Base-by-base conservation (phyloP, 2,113 vertebrate genomes). In the Promerops cafer region DNA sequence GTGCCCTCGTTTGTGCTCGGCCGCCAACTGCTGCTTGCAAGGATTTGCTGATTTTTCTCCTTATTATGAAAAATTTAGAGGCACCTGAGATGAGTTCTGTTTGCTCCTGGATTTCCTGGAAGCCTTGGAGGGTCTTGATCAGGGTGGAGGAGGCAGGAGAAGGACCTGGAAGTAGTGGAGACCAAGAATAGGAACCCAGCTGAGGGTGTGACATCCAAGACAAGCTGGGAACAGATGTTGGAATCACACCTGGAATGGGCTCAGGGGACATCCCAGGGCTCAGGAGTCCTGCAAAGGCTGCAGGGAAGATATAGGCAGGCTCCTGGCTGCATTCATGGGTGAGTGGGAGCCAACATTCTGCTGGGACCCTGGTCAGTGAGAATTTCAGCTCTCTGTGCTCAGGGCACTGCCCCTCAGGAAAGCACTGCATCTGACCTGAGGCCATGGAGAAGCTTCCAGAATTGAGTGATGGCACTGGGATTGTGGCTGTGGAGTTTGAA, bases 311-410 rank as follows among this genome's bases (percentile, higher is more conserved):
- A 6, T 31, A 78, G 4, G 0, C 10, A 31, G 52, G 33, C 22
- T 15, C 0, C 0, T 47, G 42, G 42, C 28, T 81, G 17, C 31
- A 24, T 26, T 47, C 37, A 31, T 3, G 1, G 2, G 11, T 19
- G 22, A 16, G 14, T 69, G 18, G 44, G 39, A 11, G 13, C 13
- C 82, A 47, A 27, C 12, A 42, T 63, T 74, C 47, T n/a, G n/a
- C n/a, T n/a, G n/a, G n/a, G n/a, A n/a, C n/a, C n/a, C n/a, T n/a
- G n/a, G n/a, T n/a, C n/a, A n/a, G n/a, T n/a, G n/a, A n/a, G n/a
- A n/a, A n/a, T n/a, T n/a, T n/a, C n/a, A n/a, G n/a, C n/a, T n/a
- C n/a, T n/a, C n/a, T n/a, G n/a, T n/a, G n/a, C n/a, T n/a, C n/a
- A n/a, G n/a, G n/a, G n/a, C n/a, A n/a, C n/a, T n/a, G n/a, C n/a